Evolutionary conservation across 2,797 vertebrate genomes (phyloP).

Genomic region (Arctocebus calabarensis): DNA sequence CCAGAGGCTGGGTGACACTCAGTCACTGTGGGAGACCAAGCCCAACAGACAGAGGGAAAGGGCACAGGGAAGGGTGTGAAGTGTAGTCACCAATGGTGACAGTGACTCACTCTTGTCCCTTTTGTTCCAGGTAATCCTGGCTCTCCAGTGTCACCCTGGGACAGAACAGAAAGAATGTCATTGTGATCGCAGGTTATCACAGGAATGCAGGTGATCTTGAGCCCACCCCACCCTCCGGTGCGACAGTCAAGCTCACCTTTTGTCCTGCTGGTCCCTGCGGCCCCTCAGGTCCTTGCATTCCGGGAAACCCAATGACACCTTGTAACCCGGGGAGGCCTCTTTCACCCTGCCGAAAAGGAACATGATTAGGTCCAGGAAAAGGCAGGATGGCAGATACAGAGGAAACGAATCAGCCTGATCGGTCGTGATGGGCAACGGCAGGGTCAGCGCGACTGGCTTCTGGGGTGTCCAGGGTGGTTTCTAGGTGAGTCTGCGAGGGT

Average conservation of each 20-base stretch:
- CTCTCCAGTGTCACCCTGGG: slow-evolving; percentile 93
- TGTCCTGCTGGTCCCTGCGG: slow-evolving; percentile 92
- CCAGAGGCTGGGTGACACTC: too few relatives aligned
- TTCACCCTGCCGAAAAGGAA: slow-evolving; percentile 91
- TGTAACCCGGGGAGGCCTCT: slow-evolving; percentile 94
- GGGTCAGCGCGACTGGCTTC: too few relatives aligned
- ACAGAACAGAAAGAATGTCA: slow-evolving; percentile 58
- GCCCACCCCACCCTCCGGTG: neutral
- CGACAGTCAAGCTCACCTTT: slow-evolving; percentile 89
- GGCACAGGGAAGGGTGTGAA: neutral
- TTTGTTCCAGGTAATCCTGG: slow-evolving; percentile 93
- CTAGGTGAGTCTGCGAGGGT: neutral
- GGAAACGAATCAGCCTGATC: neutral
- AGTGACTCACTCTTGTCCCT: slow-evolving; percentile 94
- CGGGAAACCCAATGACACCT: slow-evolving; percentile 97
- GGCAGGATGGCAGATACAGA: neutral
- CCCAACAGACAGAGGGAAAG: neutral
- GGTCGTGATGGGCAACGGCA: neutral
- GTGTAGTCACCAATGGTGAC: neutral
- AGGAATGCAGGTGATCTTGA: neutral
- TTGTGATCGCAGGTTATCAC: neutral
- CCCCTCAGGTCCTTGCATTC: slow-evolving; percentile 96
- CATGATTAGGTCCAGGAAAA: neutral
- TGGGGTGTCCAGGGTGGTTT: fast-evolving
- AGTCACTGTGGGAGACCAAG: neutral